These are phyloP conservation scores for Cotesia typhae DNA, from an alignment of 1,140 invertebrate genomes.

Conservation along the genomic window DNA sequence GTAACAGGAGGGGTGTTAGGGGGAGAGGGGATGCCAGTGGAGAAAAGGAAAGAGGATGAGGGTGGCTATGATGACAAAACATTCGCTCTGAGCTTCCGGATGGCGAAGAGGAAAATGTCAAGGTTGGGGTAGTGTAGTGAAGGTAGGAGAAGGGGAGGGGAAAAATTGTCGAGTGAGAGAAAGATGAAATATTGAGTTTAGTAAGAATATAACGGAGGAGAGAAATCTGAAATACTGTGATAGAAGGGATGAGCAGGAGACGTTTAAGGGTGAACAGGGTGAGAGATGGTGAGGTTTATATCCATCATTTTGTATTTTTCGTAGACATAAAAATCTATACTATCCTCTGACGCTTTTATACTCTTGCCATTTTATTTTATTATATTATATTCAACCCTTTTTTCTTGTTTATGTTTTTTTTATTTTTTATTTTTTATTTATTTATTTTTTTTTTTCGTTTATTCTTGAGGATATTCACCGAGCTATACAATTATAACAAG, in stretches of 20 bases:
- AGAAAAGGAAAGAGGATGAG: slow-evolving; percentile 33
- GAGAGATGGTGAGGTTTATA: slow-evolving; percentile 55
- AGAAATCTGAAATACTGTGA: slow-evolving; percentile 6
- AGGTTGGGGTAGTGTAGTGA: slow-evolving; percentile 33
- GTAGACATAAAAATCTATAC: slow-evolving; percentile 55
- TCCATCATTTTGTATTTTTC: slow-evolving; percentile 66
- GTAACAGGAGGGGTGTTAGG: slow-evolving; percentile 3
- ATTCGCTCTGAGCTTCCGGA: slow-evolving; percentile 55
- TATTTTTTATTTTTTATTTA: no score
- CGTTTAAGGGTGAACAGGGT: slow-evolving; percentile 42
- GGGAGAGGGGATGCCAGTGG: slow-evolving; percentile 5
- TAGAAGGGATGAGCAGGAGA: slow-evolving; percentile 29
- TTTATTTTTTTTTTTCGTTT: no score
- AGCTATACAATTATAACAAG: no score
- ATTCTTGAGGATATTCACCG: no score
- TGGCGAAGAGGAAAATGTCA: slow-evolving; percentile 41
- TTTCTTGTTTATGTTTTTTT: no score
- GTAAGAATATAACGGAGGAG: not conserved
- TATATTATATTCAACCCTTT: no score
- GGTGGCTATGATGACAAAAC: slow-evolving; percentile 57
- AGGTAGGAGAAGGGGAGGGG: slow-evolving; percentile 21
- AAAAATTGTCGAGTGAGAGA: slow-evolving; percentile 18
- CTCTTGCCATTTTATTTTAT: no score
- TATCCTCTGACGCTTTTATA: slow-evolving; percentile 30
- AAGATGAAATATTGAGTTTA: no score